phyloP scores from a whole-genome alignment of 2,888 invertebrate species.

The Synergus laeviventris region DNA sequence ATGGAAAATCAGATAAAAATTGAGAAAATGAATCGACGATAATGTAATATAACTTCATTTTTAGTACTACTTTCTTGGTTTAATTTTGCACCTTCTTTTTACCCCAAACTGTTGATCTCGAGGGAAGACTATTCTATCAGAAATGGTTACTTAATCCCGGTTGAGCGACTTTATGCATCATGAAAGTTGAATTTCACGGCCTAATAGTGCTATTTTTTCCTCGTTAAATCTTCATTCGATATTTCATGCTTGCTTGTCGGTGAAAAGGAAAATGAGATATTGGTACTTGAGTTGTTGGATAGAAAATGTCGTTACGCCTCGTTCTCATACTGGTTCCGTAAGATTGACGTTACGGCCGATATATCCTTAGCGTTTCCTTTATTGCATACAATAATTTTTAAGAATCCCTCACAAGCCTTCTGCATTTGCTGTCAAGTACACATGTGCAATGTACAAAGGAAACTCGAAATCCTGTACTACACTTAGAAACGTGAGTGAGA shows the following conservation, averaged over 20 bases:
- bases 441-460: constrained; percentile 24
- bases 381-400: constrained; percentile 64
- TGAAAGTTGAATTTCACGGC: constrained; percentile 11
- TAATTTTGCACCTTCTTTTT: background rate
- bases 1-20: too few relatives aligned
- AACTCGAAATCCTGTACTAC: constrained; percentile 11
- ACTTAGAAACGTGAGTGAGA: constrained; percentile 43
- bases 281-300: constrained; percentile 29
- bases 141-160: background rate
- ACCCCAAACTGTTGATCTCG: background rate
- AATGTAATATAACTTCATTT: background rate
- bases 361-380: constrained; percentile 49
- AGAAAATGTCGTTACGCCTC: constrained; percentile 27
- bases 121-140: too few relatives aligned
- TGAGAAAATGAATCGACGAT: background rate
- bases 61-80: background rate
- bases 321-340: constrained; percentile 15
- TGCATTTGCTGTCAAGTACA: constrained; percentile 52
- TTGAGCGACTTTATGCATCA: constrained; percentile 7
- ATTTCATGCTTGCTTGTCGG: constrained; percentile 17
- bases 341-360: constrained; percentile 21
- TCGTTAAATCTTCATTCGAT: constrained; percentile 36
- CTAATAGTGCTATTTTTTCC: constrained; percentile 30
- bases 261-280: constrained; percentile 25
- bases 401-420: constrained; percentile 56